Evolutionary conservation across 1,140 invertebrate genomes (phyloP).

Genomic region (Eurosta solidaginis): DNA sequence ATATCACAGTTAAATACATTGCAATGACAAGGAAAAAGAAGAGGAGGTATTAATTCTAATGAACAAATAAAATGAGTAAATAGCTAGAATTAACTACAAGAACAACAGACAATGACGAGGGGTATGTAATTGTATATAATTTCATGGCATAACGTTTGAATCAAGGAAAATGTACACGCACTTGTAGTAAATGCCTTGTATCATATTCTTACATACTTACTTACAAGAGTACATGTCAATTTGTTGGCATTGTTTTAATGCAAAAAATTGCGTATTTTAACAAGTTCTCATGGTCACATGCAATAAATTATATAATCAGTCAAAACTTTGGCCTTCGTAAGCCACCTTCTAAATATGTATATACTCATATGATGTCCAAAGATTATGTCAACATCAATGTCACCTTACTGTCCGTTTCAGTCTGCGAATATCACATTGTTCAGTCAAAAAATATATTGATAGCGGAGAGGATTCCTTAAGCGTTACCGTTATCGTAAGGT

Average conservation of each 20-base stretch:
- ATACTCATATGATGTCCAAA: no score
- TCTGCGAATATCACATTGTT: no score
- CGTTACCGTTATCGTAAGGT: no score
- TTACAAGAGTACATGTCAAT: background rate
- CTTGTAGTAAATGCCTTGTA: background rate
- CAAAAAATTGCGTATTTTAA: background rate
- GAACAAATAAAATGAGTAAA: background rate
- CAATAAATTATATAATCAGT: background rate
- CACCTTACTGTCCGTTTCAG: no score
- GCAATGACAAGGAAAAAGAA: background rate
- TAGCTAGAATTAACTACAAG: background rate
- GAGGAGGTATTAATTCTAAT: background rate
- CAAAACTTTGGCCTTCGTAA: background rate
- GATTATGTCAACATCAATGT: no score
- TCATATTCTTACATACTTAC: background rate
- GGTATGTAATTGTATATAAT: slow-evolving; percentile 4
- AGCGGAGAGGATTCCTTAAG: no score
- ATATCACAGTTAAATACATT: background rate
- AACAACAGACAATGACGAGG: background rate
- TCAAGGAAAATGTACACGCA: background rate
- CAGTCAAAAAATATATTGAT: no score
- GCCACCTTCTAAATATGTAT: background rate
- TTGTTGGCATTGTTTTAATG: background rate
- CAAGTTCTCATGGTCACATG: background rate
- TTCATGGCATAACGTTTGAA: background rate